phyloP scores from a whole-genome alignment of 1,140 invertebrate species.

The Drosophila cardini region DNA sequence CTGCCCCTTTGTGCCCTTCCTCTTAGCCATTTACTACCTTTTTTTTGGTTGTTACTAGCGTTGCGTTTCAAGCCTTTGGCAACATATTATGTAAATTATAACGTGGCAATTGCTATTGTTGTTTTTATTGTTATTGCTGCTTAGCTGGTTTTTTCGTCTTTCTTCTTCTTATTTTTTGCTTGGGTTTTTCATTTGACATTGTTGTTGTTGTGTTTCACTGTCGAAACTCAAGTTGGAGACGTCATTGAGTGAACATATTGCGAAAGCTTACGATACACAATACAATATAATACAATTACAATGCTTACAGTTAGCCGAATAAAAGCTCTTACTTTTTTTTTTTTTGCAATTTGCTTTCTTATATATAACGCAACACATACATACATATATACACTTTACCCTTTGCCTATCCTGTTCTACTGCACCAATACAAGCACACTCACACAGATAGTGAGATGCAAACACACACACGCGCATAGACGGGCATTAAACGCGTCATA shows the following conservation, averaged over 20 bases:
- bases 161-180: conserved; percentile 22
- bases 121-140: conserved; percentile 8
- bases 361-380: not conserved
- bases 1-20: not conserved
- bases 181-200: conserved; percentile 39
- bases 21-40: not conserved
- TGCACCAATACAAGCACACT: conserved; percentile 10
- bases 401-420: conserved; percentile 28
- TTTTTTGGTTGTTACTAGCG: conserved; percentile 23
- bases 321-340: not conserved
- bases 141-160: conserved; percentile 21
- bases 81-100: conserved; percentile 75
- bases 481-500: conserved; percentile 27
- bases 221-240: conserved; percentile 26
- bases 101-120: conserved; percentile 31
- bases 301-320: conserved; percentile 19
- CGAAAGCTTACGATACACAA: conserved; percentile 5
- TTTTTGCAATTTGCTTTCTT: not conserved
- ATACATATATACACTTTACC: not conserved
- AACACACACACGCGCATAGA: conserved; percentile 5
- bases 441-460: conserved; percentile 2
- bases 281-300: not conserved
- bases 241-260: conserved; percentile 39
- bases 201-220: conserved; percentile 2
- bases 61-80: conserved; percentile 55